These are phyloP conservation scores for Acanthochromis polyacanthus DNA, from an alignment of 2,113 vertebrate species.

Conservation along the genomic window DNA sequence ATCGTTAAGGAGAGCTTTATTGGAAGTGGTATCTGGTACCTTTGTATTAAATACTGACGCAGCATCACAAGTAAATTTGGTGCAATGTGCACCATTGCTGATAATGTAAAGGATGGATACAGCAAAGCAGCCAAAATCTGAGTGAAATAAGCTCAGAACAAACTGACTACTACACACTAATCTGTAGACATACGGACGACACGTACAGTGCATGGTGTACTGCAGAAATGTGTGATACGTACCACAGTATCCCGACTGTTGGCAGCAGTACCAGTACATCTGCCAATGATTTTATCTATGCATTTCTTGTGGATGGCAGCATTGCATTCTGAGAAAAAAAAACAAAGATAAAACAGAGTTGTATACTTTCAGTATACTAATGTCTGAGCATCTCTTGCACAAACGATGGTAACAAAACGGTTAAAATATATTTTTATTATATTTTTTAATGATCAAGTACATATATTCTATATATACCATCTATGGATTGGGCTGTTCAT, in stretches of 20 bases:
- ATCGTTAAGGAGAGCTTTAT: neutral
- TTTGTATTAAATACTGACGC: conserved; percentile 23
- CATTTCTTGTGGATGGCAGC: conserved; percentile 99
- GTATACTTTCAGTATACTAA: neutral
- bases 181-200: conserved; percentile 23
- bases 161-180: neutral
- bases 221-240: conserved; percentile 65
- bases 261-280: conserved; percentile 95
- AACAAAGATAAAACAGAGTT: conserved; percentile 15
- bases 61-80: conserved; percentile 6
- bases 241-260: conserved; percentile 99
- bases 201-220: conserved; percentile 32
- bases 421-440: neutral
- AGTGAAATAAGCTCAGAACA: conserved; percentile 12
- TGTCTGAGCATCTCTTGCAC: neutral
- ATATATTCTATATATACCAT: conserved; percentile 2
- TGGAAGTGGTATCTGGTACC: conserved; percentile 31
- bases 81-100: neutral
- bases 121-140: neutral
- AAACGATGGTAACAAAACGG: neutral
- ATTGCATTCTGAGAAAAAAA: conserved; percentile 91
- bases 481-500: neutral
- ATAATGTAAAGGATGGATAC: neutral
- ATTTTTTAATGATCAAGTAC: neutral
- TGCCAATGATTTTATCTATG: conserved; percentile 98